These are phyloP conservation scores for Boloria selene DNA, from an alignment of 2,888 invertebrate species.

Conservation along the genomic window DNA sequence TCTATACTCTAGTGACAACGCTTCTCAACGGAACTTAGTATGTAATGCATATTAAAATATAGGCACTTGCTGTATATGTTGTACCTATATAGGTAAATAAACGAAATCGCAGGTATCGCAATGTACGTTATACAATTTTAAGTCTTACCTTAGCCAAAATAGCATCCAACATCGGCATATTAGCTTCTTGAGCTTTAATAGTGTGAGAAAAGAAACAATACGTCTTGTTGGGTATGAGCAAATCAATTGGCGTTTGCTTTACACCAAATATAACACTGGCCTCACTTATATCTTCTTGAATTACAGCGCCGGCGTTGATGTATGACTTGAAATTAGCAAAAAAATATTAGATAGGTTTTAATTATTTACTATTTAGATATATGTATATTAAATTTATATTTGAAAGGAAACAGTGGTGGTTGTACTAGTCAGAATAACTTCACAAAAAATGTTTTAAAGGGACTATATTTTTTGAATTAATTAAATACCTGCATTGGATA, in stretches of 20 bases:
- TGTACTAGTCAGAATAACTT: too few relatives aligned
- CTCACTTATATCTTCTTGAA: constrained; percentile 98
- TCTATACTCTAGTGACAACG: too few relatives aligned
- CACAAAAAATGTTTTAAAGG: too few relatives aligned
- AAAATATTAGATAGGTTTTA: neutral
- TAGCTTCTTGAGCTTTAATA: constrained; percentile 99
- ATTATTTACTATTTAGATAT: neutral
- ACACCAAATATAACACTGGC: constrained; percentile 98
- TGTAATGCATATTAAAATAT: too few relatives aligned
- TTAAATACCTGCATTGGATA: constrained; percentile 94
- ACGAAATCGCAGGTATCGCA: too few relatives aligned
- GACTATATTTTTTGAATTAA: neutral
- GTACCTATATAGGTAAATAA: too few relatives aligned
- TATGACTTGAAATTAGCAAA: constrained; percentile 85
- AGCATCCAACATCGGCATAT: constrained; percentile 98
- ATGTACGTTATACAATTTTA: neutral
- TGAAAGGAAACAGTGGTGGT: too few relatives aligned
- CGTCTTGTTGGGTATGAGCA: constrained; percentile 96
- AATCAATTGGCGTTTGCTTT: constrained; percentile 96
- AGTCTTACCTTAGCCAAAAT: constrained; percentile 90
- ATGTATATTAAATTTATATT: neutral
- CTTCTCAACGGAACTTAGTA: too few relatives aligned
- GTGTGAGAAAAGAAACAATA: constrained; percentile 99
- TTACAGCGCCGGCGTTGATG: constrained; percentile 93
- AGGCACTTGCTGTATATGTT: too few relatives aligned